phyloP scores from a whole-genome alignment of 2,797 vertebrate genomes.

The Myotis findleyi region DNA sequence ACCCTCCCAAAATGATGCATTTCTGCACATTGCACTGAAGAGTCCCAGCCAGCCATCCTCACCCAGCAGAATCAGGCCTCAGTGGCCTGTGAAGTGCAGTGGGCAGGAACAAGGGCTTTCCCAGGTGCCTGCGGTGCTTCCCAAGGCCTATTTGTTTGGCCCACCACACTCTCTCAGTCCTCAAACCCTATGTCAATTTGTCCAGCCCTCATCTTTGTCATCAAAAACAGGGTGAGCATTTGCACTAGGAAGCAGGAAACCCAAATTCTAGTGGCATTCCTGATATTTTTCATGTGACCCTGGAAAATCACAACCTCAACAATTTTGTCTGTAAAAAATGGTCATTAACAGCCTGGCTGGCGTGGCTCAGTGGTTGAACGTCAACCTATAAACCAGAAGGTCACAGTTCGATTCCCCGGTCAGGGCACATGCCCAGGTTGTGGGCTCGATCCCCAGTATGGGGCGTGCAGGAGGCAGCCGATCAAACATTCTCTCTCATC shows the following conservation, averaged over 20 bases:
- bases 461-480: no score
- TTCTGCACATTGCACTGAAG: not conserved
- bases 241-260: not conserved
- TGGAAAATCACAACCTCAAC: not conserved
- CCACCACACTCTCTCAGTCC: not conserved
- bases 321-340: not conserved
- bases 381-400: no score
- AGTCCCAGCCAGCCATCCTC: not conserved
- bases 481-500: no score
- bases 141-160: not conserved
- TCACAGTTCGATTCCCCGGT: no score
- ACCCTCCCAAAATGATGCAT: not conserved
- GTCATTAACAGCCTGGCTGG: not conserved
- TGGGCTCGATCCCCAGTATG: no score
- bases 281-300: not conserved
- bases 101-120: not conserved
- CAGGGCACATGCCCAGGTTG: no score
- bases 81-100: not conserved
- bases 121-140: not conserved
- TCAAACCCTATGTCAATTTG: not conserved
- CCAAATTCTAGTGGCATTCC: not conserved
- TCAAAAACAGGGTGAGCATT: not conserved
- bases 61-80: not conserved
- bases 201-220: not conserved
- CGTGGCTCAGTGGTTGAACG: no score